Conservation (phyloP, 2,888 invertebrate species). For the Lepas anatifera region DNA sequence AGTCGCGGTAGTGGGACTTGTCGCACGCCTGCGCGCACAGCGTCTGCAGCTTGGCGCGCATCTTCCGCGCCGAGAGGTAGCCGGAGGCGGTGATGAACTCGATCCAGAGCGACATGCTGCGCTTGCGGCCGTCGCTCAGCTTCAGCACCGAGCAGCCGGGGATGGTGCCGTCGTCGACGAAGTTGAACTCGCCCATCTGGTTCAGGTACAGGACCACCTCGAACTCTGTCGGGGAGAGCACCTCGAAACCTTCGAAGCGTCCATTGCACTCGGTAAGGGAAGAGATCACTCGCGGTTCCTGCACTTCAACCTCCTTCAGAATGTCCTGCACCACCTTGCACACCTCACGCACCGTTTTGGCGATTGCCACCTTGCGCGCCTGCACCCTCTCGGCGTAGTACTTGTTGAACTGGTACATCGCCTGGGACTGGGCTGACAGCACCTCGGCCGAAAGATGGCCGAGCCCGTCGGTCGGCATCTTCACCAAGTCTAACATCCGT, state of each 20-base stretch:
- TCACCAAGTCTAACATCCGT: constrained; percentile 11
- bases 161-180: constrained; percentile 86
- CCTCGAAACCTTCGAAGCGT: constrained; percentile 84
- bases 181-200: constrained; percentile 95
- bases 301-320: constrained; percentile 85
- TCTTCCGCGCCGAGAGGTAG: constrained; percentile 84
- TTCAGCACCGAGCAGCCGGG: constrained; percentile 89
- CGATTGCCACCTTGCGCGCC: constrained; percentile 67
- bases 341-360: constrained; percentile 77
- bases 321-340: constrained; percentile 88
- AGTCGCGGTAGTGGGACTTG: constrained; percentile 81
- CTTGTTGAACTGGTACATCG: constrained; percentile 89
- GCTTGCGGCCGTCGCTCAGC: constrained; percentile 83
- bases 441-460: constrained; percentile 14
- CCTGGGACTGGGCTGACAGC: constrained; percentile 47
- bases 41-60: constrained; percentile 82
- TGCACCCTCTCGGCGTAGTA: constrained; percentile 85
- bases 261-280: constrained; percentile 79
- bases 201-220: constrained; percentile 89
- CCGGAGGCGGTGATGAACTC: constrained; percentile 95
- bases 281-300: constrained; percentile 86
- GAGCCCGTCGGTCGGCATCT: constrained; percentile 13
- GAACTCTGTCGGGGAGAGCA: constrained; percentile 82
- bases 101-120: constrained; percentile 95
- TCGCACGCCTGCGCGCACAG: constrained; percentile 57